These are phyloP conservation scores for Chionoecetes opilio DNA, from an alignment of 1,140 invertebrate species.

Conservation along the genomic window DNA sequence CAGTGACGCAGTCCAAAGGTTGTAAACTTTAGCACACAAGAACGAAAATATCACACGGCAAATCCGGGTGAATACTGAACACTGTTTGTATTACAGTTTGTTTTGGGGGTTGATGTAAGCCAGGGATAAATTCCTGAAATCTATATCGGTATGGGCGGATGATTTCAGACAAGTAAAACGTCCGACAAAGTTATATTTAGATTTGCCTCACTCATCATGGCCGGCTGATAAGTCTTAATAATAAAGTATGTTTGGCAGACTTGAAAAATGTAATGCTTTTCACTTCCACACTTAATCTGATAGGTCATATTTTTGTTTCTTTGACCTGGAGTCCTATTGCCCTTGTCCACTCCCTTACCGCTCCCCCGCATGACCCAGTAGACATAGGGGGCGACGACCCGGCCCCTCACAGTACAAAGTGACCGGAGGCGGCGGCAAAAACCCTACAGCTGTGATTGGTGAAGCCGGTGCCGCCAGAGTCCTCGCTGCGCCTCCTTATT, in stretches of 20 bases:
- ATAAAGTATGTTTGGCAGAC: not conserved
- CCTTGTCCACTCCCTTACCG: not conserved
- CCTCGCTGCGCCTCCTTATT: conserved; percentile 23
- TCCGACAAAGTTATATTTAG: not conserved
- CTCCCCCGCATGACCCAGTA: not conserved
- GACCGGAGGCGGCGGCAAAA: not conserved
- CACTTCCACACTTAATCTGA: not conserved
- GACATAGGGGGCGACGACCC: not conserved
- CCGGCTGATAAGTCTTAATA: not conserved
- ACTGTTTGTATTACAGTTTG: conserved; percentile 19
- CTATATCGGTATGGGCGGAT: not conserved
- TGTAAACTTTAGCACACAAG: conserved; percentile 4
- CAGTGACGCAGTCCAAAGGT: not conserved
- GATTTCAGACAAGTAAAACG: not conserved
- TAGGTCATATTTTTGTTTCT: not conserved
- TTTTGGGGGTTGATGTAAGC: not conserved
- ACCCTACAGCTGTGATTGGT: not conserved
- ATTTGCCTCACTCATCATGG: not conserved
- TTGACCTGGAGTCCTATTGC: not conserved
- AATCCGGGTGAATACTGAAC: not conserved
- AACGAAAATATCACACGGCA: not conserved
- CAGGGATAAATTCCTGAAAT: not conserved
- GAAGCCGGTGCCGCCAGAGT: not conserved
- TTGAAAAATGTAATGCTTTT: not conserved
- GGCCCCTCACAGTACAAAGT: not conserved